Evolutionary conservation across 2,888 invertebrate species (phyloP).

Genomic region (Drosophila suboccidentalis): DNA sequence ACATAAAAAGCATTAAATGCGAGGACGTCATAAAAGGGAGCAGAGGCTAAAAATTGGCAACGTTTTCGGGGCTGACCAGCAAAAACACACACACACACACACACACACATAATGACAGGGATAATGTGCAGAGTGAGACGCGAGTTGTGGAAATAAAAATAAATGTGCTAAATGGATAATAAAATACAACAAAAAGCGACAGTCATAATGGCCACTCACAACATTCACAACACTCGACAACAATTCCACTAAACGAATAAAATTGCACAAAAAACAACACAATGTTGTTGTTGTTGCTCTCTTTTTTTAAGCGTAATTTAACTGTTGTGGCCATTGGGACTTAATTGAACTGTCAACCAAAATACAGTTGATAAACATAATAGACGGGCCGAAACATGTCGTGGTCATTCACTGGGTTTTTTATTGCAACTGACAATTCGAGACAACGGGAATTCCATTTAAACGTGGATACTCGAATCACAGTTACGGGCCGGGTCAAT

Average conservation of each 20-base stretch:
- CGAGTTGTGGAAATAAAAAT: slow-evolving; percentile 70
- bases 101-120: slow-evolving; percentile 58
- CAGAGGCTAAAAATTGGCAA: slow-evolving; percentile 68
- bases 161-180: slow-evolving; percentile 82
- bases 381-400: slow-evolving; percentile 22
- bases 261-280: slow-evolving; percentile 36
- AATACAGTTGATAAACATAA: slow-evolving; percentile 63
- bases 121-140: slow-evolving; percentile 62
- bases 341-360: slow-evolving; percentile 78
- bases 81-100: slow-evolving; percentile 28
- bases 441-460: slow-evolving; percentile 27
- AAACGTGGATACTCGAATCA: neutral
- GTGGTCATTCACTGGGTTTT: slow-evolving; percentile 31
- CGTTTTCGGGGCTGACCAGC: slow-evolving; percentile 66
- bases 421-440: slow-evolving; percentile 30
- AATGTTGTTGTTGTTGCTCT: slow-evolving; percentile 14
- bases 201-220: slow-evolving; percentile 72
- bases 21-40: slow-evolving; percentile 53
- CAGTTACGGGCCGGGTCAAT: slow-evolving; percentile 8
- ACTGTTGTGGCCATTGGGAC: slow-evolving; percentile 74
- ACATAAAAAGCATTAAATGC: slow-evolving; percentile 50
- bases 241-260: slow-evolving; percentile 42
- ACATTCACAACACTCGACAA: slow-evolving; percentile 55
- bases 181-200: slow-evolving; percentile 72
- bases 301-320: slow-evolving; percentile 78